Evolutionary conservation across 2,888 invertebrate species (phyloP), one percentile per base, ranked within the genome.

Genomic region (Onthophagus sagittarius): DNA sequence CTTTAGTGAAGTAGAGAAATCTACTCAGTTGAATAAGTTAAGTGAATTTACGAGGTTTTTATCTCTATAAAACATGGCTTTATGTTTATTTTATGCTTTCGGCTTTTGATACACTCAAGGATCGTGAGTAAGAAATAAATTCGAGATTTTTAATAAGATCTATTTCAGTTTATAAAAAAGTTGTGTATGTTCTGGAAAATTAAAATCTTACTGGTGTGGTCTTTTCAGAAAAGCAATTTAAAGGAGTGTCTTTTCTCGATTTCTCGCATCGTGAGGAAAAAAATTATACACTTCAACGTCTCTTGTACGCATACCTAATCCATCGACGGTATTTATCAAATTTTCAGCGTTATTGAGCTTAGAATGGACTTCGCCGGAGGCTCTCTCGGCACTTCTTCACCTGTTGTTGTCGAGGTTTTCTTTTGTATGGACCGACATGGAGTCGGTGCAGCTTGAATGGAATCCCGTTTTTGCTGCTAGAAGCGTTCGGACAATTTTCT

Each of bases 401-500:
- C 23, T 23, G 23, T 23, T 23, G 23, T 23, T 23, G 39, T 11
- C 39, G 39, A 67, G 39, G 39, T 67, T 64, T 64, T 67, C 67
- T 11, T 67, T 67, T 67, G 67, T 67, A 6, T 31, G n/a, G 67
- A 23, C 67, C 67, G 67, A 23, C 14, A 3, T n/a, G 63, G 31
- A 67, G 31, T 23, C n/a, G 23, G 7, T 23, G 67, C 31, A 15
- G 23, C 1, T 7, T n/a, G 23, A 67, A 67, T 67, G 67, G 67
- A 67, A 67, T 67, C 67, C 23, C 23, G 67, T 67, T 67, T 67
- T 67, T 67, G 67, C 32, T 67, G 67, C 32, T 67, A 67, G 67
- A 67, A 23, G 32, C 32, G 67, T 67, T 67, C 53, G 71, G 63
- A 71, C 31, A 15, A 73, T 67, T 53, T 71, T 71, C 71, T 71